A percentile compares a stretch with the other conserved stretches of the same genome.
Evolutionary conservation across 1,140 invertebrate genomes (phyloP).

Genomic region (Holotrichia oblita): DNA sequence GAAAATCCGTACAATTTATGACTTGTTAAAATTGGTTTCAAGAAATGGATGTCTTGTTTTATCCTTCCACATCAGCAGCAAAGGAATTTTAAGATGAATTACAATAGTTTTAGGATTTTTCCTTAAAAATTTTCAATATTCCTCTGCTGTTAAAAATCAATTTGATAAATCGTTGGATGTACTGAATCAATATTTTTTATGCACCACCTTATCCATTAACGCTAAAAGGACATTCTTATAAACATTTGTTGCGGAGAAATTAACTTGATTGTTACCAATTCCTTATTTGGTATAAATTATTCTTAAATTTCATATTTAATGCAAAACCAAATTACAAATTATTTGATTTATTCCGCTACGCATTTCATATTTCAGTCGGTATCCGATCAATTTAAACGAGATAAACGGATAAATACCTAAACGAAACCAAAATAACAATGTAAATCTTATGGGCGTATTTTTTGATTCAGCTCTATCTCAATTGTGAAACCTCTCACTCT

Average conservation of each 20-base stretch:
- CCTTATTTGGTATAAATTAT: not conserved
- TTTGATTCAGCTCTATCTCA: not conserved
- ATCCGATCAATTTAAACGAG: too few species aligned
- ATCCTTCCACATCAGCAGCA: slow-evolving; percentile 48
- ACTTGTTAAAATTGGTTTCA: slow-evolving; percentile 46
- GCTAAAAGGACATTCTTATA: not conserved
- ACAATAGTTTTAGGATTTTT: slow-evolving; percentile 52
- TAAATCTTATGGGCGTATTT: too few species aligned
- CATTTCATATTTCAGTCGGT: too few species aligned
- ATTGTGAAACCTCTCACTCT: too few species aligned
- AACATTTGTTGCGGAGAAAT: not conserved
- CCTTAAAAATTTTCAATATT: slow-evolving; percentile 48
- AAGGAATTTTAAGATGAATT: slow-evolving; percentile 51
- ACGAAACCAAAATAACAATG: too few species aligned
- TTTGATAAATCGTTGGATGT: slow-evolving; percentile 53
- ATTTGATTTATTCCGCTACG: too few species aligned
- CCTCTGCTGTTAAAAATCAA: slow-evolving; percentile 46
- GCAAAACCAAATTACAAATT: too few species aligned
- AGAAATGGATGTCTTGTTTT: slow-evolving; percentile 54
- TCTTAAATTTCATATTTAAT: not conserved
- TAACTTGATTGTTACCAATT: too few species aligned
- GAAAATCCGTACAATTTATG: slow-evolving; percentile 49
- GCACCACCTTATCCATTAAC: not conserved
- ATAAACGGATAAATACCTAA: too few species aligned
- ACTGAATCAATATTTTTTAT: slow-evolving; percentile 52